Base-by-base conservation (phyloP, 2,113 vertebrate species). In the Aythya baeri region DNA sequence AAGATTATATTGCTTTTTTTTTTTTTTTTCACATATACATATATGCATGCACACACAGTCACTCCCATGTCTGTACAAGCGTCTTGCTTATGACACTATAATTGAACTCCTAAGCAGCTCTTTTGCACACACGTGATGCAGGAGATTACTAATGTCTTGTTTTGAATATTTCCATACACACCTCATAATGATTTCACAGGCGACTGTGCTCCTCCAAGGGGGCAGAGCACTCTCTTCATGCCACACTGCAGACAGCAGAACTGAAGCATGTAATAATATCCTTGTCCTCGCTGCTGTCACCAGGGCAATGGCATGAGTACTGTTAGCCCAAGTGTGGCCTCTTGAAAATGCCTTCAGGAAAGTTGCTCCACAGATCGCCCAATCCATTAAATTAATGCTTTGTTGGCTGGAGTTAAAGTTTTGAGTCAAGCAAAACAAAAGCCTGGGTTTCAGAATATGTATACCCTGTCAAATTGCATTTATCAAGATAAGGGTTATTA, bases 401-500 rank as follows among this genome's bases (percentile, higher is more conserved):
- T 94, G 57, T 32, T 91, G 84, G 88, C 46, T 76, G 57, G 49
- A 94, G 88, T 86, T 71, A 65, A 91, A 92, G 83, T 86, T 96
- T 67, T 59, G 91, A 96, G 66, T 54, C 83, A 87, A 58, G 73
- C 89, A 96, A 96, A 97, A 96, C 89, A 97, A 96, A 94, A 96
- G 55, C 83, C 72, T 78, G 44, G 34, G 67, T 63, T 96, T 90
- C 85, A 93, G 85, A 89, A 96, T 94, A 91, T 44, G 43, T n/a
- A 90, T 27, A 83, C 71, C 49, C 87, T 93, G 93, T 95, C 97
- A 97, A 95, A 96, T 88, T 96, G 92, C 67, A 94, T 96, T 97
- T 89, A 96, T 96, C 97, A 96, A 77, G 93, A 94, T 94, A 95
- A 94, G 84, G 54, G 85, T 96, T 97, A 97, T 97, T 97, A 96